These are phyloP conservation scores for Drosophila athabasca DNA, from an alignment of 1,140 invertebrate genomes.

Conservation along the genomic window DNA sequence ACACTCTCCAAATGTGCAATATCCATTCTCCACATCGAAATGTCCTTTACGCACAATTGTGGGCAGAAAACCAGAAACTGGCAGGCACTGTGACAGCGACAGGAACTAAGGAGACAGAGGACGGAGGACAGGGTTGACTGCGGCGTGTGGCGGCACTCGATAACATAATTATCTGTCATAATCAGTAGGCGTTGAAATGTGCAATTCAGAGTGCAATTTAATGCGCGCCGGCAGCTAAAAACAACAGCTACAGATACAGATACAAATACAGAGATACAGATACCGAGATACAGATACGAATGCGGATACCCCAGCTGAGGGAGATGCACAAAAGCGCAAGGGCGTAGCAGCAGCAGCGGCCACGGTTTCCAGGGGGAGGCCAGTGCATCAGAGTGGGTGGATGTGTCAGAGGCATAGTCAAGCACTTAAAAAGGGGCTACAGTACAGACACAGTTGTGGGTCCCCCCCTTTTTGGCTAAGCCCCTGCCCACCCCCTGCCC, in stretches of 20 bases:
- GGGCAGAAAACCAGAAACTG: too few relatives aligned
- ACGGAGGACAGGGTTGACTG: not conserved
- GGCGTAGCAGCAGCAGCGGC: not conserved
- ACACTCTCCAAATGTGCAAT: not conserved
- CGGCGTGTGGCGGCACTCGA: slow-evolving; percentile 74
- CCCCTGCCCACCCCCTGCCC: too few relatives aligned
- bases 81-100: too few relatives aligned
- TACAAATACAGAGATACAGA: slow-evolving; percentile 31
- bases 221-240: slow-evolving; percentile 70
- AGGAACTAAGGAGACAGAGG: not conserved
- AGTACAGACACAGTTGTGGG: too few relatives aligned
- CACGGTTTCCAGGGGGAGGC: slow-evolving; percentile 11
- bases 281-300: slow-evolving; percentile 8
- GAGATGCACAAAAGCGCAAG: slow-evolving; percentile 39
- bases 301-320: slow-evolving; percentile 12
- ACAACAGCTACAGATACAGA: slow-evolving; percentile 45
- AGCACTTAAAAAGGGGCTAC: too few relatives aligned
- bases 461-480: not conserved
- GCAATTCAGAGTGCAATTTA: slow-evolving; percentile 82
- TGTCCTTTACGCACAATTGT: not conserved
- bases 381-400: not conserved
- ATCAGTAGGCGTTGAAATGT: slow-evolving; percentile 83
- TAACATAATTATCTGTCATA: slow-evolving; percentile 82
- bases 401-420: too few relatives aligned
- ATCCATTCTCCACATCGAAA: not conserved